A percentile compares a stretch with the other conserved stretches of the same genome.
Evolutionary conservation across 2,113 vertebrate genomes (phyloP).

Genomic region (Pogona vitticeps): DNA sequence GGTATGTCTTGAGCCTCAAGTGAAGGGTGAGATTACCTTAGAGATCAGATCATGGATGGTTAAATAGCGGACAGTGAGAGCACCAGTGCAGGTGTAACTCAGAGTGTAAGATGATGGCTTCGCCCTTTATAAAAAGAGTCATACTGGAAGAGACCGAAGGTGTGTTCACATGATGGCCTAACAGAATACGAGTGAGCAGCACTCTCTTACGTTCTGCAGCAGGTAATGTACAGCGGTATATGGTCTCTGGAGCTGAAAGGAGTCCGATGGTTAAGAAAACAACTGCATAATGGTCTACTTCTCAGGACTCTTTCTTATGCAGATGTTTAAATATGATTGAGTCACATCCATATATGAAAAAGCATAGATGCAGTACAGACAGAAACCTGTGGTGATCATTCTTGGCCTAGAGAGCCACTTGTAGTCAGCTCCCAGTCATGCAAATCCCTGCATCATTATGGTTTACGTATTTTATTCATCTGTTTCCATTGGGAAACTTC

Average conservation of each 20-base stretch:
- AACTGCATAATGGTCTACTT: background rate
- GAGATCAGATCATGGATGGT: background rate
- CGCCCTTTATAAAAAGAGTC: no score
- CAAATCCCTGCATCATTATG: background rate
- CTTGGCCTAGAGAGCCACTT: background rate
- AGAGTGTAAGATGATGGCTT: no score
- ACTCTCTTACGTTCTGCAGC: background rate
- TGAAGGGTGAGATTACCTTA: background rate
- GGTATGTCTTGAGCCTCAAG: slow-evolving; percentile 70
- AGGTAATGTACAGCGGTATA: background rate
- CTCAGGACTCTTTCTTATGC: background rate
- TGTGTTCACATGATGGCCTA: background rate
- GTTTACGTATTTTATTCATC: background rate
- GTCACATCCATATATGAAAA: background rate
- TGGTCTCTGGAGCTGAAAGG: no score
- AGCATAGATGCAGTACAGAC: background rate
- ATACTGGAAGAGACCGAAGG: background rate
- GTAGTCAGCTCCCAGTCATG: background rate
- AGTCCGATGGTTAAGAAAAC: background rate
- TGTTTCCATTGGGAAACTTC: background rate
- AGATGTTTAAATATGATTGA: background rate
- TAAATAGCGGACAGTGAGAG: no score
- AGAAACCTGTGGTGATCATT: background rate
- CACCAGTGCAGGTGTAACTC: background rate
- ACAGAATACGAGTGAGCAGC: background rate